phyloP scores from a whole-genome alignment of 2,888 invertebrate genomes.

The Parthenolecanium corni region DNA sequence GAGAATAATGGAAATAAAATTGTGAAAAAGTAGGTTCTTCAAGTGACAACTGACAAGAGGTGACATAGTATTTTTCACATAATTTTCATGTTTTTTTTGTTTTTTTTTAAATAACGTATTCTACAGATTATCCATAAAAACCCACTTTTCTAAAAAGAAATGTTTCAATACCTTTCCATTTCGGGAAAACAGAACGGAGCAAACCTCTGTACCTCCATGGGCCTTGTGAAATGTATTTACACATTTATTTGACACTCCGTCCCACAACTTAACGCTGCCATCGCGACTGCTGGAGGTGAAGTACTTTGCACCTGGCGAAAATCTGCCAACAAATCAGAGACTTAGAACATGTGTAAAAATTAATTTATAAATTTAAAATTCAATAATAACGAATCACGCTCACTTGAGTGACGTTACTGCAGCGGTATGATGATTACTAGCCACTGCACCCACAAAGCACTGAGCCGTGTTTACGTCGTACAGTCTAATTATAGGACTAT shows the following conservation, averaged over 20 bases:
- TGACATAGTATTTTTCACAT: no score
- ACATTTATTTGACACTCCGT: constrained; percentile 84
- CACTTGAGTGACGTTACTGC: constrained; percentile 64
- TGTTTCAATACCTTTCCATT: constrained; percentile 91
- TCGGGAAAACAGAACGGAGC: constrained; percentile 83
- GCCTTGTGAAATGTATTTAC: constrained; percentile 87
- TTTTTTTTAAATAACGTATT: no score
- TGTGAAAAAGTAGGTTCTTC: no score
- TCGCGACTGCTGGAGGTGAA: constrained; percentile 84
- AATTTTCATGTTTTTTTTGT: no score
- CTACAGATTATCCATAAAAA: background rate
- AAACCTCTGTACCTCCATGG: constrained; percentile 88
- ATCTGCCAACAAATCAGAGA: constrained; percentile 41
- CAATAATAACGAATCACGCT: constrained; percentile 36
- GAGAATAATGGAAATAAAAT: no score
- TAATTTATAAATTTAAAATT: background rate
- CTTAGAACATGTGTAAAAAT: background rate
- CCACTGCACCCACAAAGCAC: constrained; percentile 86
- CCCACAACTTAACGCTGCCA: constrained; percentile 92
- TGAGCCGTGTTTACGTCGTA: constrained; percentile 93
- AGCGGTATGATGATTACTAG: constrained; percentile 69
- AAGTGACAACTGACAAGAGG: no score
- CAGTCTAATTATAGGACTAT: constrained; percentile 76
- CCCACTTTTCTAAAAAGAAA: no score
- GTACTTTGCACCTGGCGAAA: constrained; percentile 56